Evolutionary conservation across 2,797 vertebrate species (phyloP), one percentile per base, ranked within the genome.

Genomic region (Ptychadena robeensis): DNA sequence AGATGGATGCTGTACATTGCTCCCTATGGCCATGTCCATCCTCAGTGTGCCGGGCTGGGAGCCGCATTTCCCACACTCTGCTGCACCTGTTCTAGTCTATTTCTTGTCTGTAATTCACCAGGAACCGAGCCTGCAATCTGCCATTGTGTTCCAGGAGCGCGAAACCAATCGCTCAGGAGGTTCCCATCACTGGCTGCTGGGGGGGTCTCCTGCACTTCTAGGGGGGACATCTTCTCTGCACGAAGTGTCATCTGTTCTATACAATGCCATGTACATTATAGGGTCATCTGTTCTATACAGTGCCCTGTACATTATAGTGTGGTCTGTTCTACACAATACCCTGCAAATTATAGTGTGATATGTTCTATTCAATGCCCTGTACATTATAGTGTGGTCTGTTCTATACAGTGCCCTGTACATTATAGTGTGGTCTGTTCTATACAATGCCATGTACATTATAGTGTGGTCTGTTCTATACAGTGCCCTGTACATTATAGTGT

Each of bases 31-130:
- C 18, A 53, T 53, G 44, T 9, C 44, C 18, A 44, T 44, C 40
- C 40, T 34, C 14, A 34, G 9, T 67, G 65, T 30, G 28, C 10
- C 31, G 9, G 65, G 31, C 65, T 73, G 27, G 11, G 27, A 37
- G 9, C 32, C 53, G 38, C 44, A 53, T 35, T 79, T 84, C 77
- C 64, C 77, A 80, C 40, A 53, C 14, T 37, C 70, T 74, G 77
- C 70, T 74, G 77, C 82, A 84, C 82, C 82, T 84, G 82, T 84
- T 73, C 27, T 63, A 68, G 76, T 83, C 75, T 25, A 38, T 83
- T 79, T 11, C 30, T 25, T 65, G 10, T 35, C 34, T 48, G 59
- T 61, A 48, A 63, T 40, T 72, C 57, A 40, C 35, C 44, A 30
- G 31, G 28, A 75, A 68, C 11, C 57, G 48, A 38, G n/a, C 5